Percentiles rank a stretch among this genome's conserved stretches.
Conservation (phyloP, 2,888 invertebrate species). For the Synergus japonicus region DNA sequence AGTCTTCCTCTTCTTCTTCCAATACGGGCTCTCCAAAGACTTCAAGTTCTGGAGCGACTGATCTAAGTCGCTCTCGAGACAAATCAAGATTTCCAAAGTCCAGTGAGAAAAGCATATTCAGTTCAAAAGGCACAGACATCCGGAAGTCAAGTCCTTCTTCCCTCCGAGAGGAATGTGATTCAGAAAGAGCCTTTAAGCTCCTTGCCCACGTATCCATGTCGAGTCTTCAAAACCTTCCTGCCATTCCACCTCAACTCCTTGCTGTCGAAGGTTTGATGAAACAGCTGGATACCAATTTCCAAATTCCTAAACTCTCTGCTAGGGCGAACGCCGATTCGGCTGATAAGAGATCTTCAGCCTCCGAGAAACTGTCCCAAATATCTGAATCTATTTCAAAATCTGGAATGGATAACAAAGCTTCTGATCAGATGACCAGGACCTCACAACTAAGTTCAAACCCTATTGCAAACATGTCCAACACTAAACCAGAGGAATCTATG, state of each 20-base stretch:
- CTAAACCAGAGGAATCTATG: constrained; percentile 52
- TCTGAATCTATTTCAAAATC: constrained; percentile 51
- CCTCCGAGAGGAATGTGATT: constrained; percentile 82
- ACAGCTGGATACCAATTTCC: constrained; percentile 89
- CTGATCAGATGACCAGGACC: constrained; percentile 40
- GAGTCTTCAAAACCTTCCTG: constrained; percentile 69
- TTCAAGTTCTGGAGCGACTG: constrained; percentile 78
- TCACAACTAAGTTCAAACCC: constrained; percentile 43
- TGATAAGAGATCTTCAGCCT: constrained; percentile 62
- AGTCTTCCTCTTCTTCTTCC: constrained; percentile 66
- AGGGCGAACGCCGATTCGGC: constrained; percentile 71
- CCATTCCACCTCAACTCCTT: constrained; percentile 82
- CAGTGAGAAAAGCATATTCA: constrained; percentile 82
- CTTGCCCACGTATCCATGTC: constrained; percentile 80
- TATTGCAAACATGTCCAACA: constrained; percentile 35
- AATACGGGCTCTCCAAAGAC: constrained; percentile 83
- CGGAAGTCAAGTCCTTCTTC: constrained; percentile 85
- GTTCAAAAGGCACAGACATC: constrained; percentile 79
- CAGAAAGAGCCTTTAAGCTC: constrained; percentile 82
- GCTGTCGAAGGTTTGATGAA: constrained; percentile 88
- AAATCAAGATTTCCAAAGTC: constrained; percentile 81
- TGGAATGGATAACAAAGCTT: constrained; percentile 45
- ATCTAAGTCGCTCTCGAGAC: constrained; percentile 82
- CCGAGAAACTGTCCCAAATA: constrained; percentile 54
- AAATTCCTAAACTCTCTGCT: constrained; percentile 90